Evolutionary conservation across 2,888 invertebrate genomes (phyloP), one percentile per base, ranked within the genome.

Genomic region (Lepidocyrtoides sp.): DNA sequence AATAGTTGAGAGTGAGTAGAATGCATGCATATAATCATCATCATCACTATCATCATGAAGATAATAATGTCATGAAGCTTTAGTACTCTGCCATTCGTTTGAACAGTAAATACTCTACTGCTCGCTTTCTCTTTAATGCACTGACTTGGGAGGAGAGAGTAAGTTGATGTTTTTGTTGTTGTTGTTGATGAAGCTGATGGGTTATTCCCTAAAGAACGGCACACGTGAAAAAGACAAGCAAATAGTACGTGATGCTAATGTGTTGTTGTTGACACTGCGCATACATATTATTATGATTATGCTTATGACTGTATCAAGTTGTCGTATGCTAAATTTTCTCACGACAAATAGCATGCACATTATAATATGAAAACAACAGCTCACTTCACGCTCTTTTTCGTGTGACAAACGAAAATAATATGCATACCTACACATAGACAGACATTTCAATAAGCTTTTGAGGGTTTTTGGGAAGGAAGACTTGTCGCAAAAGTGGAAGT

Each of bases 311-410:
- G 41, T 87, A 87, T 79, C 75, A 87, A 63, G 77, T 77, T 86
- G 77, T 87, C 86, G 51, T 60, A 77, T 23, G 66, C 75, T 79
- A 79, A 87, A 87, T 87, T 87, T 63, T 77, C 44, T 87, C 41
- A 10, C 20, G 57, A 57, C 75, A 75, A 75, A 72, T 66, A 44
- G n/a, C n/a, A n/a, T n/a, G n/a, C n/a, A 41, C 51, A 23, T 48
- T 44, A 20, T 75, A 75, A 75, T 85, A 60, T 60, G 57, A 75
- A 72, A 85, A 66, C 86, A 79, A 57, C 2, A 75, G 41, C 54
- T 72, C 48, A 29, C 54, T 83, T 83, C 23, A 72, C 69, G 10
- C 29, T 66, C 14, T n/a, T 17, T 51, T 17, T 17, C 51, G n/a
- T n/a, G 29, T 14, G 29, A 20, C 8, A n/a, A 23, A 83, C 48